Evolutionary conservation across 2,797 vertebrate genomes (phyloP).

Genomic region (Tadarida brasiliensis): DNA sequence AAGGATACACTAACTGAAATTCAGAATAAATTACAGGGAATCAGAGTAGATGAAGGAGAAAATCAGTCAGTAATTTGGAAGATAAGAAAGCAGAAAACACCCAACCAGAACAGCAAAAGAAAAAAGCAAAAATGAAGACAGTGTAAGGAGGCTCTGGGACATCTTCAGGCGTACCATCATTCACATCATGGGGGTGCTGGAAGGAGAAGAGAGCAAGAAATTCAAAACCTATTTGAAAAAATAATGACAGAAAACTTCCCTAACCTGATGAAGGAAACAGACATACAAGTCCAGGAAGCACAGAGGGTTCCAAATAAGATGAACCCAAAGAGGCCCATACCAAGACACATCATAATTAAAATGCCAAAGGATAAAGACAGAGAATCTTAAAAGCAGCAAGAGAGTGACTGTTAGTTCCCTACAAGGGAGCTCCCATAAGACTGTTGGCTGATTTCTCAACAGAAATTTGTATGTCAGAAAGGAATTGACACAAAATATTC

Average conservation of each 20-base stretch:
- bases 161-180: not conserved
- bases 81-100: not conserved
- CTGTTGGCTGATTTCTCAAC: not conserved
- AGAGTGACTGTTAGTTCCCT: not conserved
- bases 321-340: not conserved
- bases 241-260: not conserved
- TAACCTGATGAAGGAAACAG: not conserved
- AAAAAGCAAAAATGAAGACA: not conserved
- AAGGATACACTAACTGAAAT: not conserved
- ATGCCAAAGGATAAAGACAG: not conserved
- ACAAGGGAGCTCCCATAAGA: not conserved
- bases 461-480: not conserved
- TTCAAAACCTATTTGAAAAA: not conserved
- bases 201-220: not conserved
- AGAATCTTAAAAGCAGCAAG: not conserved
- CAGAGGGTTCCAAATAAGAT: not conserved
- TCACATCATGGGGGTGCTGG: not conserved
- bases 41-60: not conserved
- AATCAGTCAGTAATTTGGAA: not conserved
- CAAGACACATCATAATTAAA: not conserved
- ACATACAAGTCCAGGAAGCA: not conserved
- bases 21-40: not conserved
- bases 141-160: not conserved
- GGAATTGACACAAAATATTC: not conserved
- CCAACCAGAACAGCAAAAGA: not conserved